These are phyloP conservation scores for Protobothrops mucrosquamatus DNA, from an alignment of 2,113 vertebrate genomes.

Conservation along the genomic window DNA sequence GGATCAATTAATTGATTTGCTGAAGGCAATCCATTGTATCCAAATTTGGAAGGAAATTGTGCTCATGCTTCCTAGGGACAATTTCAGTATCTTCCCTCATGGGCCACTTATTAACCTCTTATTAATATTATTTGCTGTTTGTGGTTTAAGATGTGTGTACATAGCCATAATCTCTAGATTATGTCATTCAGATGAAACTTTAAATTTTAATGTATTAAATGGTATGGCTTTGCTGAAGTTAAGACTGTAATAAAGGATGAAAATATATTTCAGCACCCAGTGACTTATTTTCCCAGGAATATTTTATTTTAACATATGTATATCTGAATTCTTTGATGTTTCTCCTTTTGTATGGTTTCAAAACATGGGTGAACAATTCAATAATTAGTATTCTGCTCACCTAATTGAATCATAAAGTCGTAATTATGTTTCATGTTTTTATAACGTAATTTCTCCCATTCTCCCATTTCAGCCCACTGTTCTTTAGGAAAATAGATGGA, in stretches of 20 bases:
- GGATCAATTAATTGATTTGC: neutral
- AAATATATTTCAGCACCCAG: neutral
- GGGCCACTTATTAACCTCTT: neutral
- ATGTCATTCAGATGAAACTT: neutral
- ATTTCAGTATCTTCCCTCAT: neutral
- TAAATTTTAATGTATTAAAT: neutral
- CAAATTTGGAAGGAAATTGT: neutral
- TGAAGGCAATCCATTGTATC: neutral
- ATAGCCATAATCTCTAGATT: neutral
- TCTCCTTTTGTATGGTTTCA: neutral
- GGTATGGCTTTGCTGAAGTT: neutral
- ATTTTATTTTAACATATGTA: neutral
- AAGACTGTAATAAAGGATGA: neutral
- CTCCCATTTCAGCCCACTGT: slow-evolving; percentile 54
- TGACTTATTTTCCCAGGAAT: neutral
- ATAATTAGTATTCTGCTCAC: slow-evolving; percentile 22
- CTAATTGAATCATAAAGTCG: slow-evolving; percentile 36
- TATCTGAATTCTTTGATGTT: neutral
- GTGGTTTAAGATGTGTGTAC: neutral
- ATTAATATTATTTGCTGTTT: neutral
- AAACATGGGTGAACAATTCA: neutral
- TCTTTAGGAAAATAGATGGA: slow-evolving; percentile 54
- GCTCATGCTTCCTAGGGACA: neutral
- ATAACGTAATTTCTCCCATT: slow-evolving; percentile 56
- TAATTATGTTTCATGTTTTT: slow-evolving; percentile 61